A percentile compares a stretch with the other conserved stretches of the same genome.
phyloP scores from a whole-genome alignment of 2,797 vertebrate species.

The Manis javanica region DNA sequence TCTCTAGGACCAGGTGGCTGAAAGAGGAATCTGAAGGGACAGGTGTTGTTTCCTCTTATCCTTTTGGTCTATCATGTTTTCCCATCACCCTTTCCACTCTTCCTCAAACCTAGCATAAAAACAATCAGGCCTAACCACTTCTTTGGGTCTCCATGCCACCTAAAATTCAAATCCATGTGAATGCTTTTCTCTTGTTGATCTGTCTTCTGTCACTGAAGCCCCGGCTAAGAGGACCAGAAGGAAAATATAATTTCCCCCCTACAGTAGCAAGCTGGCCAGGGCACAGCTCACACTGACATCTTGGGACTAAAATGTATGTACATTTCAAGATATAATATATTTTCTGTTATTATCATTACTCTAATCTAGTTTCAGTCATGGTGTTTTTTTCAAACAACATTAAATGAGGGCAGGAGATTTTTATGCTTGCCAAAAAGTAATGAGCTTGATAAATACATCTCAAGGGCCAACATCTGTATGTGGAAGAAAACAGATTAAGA shows the following conservation, averaged over 20 bases:
- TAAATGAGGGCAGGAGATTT: neutral
- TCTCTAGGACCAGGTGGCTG: neutral
- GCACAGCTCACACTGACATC: neutral
- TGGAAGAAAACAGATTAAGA: neutral
- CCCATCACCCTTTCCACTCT: neutral
- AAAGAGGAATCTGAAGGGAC: neutral
- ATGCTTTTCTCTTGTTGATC: neutral
- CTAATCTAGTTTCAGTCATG: neutral
- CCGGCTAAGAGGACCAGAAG: neutral
- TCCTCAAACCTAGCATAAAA: neutral
- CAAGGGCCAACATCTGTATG: neutral
- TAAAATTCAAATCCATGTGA: neutral
- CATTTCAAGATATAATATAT: neutral
- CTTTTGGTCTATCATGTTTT: neutral
- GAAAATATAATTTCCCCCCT: neutral
- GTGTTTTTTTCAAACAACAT: neutral
- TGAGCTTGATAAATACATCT: neutral
- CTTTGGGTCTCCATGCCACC: neutral
- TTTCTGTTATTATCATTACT: neutral
- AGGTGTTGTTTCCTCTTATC: neutral
- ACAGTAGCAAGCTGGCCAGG: neutral
- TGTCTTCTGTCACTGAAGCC: neutral
- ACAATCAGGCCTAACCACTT: neutral
- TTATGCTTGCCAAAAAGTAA: neutral
- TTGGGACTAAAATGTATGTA: neutral